Percentiles rank a stretch among this genome's conserved stretches.
Evolutionary conservation across 2,888 invertebrate genomes (phyloP).

Genomic region (Unio delphinus): DNA sequence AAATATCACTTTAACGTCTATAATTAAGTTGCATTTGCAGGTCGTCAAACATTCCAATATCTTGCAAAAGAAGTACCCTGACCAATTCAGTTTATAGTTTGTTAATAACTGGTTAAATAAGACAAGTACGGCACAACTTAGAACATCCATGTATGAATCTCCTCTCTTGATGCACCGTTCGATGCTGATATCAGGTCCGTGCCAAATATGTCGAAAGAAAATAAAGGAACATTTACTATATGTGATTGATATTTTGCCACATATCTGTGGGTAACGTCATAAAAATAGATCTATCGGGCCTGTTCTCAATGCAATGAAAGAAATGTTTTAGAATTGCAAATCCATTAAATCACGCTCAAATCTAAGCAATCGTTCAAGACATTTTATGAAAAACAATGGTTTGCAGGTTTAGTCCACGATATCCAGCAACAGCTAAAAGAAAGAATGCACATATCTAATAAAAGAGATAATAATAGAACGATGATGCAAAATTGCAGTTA

Average conservation of each 20-base stretch:
- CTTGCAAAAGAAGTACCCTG: background rate
- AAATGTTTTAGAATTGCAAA: background rate
- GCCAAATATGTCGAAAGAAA: background rate
- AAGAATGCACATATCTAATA: no score
- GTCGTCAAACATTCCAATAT: background rate
- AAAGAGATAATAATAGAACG: no score
- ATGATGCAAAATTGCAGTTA: no score
- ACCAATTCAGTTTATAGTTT: background rate
- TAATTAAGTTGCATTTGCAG: background rate
- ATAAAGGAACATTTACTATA: constrained; percentile 1
- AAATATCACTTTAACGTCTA: background rate
- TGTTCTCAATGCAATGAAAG: constrained; percentile 1
- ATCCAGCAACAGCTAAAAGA: no score
- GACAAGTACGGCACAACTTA: constrained; percentile 2
- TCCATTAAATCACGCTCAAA: background rate
- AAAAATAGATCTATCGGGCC: background rate
- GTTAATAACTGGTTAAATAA: constrained; percentile 2
- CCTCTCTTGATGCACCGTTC: background rate
- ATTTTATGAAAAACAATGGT: background rate
- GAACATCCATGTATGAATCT: background rate
- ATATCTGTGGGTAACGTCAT: background rate
- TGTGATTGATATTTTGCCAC: constrained; percentile 3
- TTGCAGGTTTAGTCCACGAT: no score
- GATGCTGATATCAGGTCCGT: background rate
- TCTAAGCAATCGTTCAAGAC: background rate